phyloP scores from a whole-genome alignment of 2,797 vertebrate species.

The Eutrigla gurnardus region DNA sequence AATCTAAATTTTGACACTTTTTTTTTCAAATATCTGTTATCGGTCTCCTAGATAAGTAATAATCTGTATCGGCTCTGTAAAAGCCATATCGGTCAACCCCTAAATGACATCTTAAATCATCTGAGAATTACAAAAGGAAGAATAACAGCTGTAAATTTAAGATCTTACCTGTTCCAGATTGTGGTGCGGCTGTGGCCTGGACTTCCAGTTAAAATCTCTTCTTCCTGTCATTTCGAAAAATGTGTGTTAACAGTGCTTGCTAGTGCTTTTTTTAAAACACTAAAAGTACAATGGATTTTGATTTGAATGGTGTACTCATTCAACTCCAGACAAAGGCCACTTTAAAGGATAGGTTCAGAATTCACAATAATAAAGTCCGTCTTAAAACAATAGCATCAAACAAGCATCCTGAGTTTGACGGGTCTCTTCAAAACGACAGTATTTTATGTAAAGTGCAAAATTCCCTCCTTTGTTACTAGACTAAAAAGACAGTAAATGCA shows the following conservation, averaged over 20 bases:
- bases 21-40: no score
- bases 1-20: no score
- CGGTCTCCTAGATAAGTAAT: no score
- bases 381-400: no score
- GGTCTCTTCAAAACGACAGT: neutral
- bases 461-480: neutral
- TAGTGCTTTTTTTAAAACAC: conserved; percentile 1
- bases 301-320: neutral
- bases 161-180: conserved; percentile 62
- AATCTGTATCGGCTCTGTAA: no score
- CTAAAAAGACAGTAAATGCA: no score
- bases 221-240: conserved; percentile 52
- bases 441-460: neutral
- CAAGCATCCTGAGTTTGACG: no score
- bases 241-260: neutral
- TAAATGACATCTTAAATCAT: neutral
- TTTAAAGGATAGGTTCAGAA: neutral
- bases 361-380: neutral
- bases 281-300: neutral
- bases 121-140: neutral
- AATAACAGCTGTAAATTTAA: neutral
- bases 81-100: no score
- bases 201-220: conserved; percentile 37
- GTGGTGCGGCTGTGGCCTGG: conserved; percentile 35
- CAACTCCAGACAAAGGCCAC: neutral